These are phyloP conservation scores for Edolisoma coerulescens DNA, from an alignment of 2,113 vertebrate species.

Conservation along the genomic window DNA sequence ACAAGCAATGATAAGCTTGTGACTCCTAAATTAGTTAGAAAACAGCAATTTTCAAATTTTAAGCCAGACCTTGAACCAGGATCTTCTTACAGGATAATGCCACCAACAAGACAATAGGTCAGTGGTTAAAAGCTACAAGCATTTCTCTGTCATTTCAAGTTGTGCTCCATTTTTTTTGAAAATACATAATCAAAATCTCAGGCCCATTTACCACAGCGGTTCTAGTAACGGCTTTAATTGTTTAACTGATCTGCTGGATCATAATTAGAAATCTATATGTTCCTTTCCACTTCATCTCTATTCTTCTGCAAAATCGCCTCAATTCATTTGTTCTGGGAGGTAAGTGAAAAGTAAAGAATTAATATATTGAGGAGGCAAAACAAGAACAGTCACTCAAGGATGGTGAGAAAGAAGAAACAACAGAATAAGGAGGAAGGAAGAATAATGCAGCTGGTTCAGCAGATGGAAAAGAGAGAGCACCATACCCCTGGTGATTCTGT, in stretches of 20 bases:
- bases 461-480: neutral
- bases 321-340: neutral
- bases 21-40: constrained; percentile 60
- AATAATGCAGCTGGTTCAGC: neutral
- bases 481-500: neutral
- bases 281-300: neutral
- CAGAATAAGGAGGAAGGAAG: neutral
- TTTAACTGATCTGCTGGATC: neutral
- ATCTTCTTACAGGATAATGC: constrained; percentile 51
- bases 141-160: constrained; percentile 20
- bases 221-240: neutral
- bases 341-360: neutral
- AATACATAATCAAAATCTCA: constrained; percentile 10
- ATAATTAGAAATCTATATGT: neutral
- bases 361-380: neutral
- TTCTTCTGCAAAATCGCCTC: neutral
- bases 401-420: neutral
- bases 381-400: neutral
- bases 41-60: constrained; percentile 46
- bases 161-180: constrained; percentile 6
- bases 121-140: constrained; percentile 27
- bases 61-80: constrained; percentile 47
- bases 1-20: constrained; percentile 64
- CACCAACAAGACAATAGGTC: constrained; percentile 41
- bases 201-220: neutral